A percentile compares a stretch with the other conserved stretches of the same genome.
Conservation (phyloP, 2,113 vertebrate genomes). For the Rafetus swinhoei region DNA sequence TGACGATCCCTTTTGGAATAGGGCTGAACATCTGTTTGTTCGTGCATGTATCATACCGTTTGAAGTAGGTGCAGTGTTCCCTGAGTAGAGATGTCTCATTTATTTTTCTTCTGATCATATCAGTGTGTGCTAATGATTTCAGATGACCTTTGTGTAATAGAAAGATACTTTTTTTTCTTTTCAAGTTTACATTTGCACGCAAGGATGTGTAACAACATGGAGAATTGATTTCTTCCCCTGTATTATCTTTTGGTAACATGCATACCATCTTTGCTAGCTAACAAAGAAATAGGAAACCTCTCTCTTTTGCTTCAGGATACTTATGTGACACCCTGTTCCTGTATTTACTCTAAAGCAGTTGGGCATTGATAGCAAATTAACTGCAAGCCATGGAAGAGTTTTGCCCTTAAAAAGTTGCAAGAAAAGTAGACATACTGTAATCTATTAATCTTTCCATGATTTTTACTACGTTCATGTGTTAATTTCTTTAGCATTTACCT, state of each 20-base stretch:
- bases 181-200: slow-evolving; percentile 72
- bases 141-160: slow-evolving; percentile 60
- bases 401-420: neutral
- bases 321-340: slow-evolving; percentile 45
- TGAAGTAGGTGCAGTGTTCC: neutral
- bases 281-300: slow-evolving; percentile 67
- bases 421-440: slow-evolving; percentile 5
- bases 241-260: slow-evolving; percentile 58
- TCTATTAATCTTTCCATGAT: slow-evolving; percentile 60
- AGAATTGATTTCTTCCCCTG: slow-evolving; percentile 68
- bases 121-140: slow-evolving; percentile 35
- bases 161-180: neutral
- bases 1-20: accelerated
- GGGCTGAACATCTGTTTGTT: accelerated
- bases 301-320: slow-evolving; percentile 58
- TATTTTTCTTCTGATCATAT: neutral
- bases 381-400: slow-evolving; percentile 44
- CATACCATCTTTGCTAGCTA: slow-evolving; percentile 59
- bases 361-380: slow-evolving; percentile 46
- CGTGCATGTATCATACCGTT: neutral
- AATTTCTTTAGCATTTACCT: slow-evolving; percentile 51
- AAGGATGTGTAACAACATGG: slow-evolving; percentile 72
- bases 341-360: slow-evolving; percentile 68
- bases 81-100: neutral
- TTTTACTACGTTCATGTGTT: slow-evolving; percentile 65